Base-by-base conservation (phyloP, 2,888 invertebrate genomes). In the Saturnia japonica region DNA sequence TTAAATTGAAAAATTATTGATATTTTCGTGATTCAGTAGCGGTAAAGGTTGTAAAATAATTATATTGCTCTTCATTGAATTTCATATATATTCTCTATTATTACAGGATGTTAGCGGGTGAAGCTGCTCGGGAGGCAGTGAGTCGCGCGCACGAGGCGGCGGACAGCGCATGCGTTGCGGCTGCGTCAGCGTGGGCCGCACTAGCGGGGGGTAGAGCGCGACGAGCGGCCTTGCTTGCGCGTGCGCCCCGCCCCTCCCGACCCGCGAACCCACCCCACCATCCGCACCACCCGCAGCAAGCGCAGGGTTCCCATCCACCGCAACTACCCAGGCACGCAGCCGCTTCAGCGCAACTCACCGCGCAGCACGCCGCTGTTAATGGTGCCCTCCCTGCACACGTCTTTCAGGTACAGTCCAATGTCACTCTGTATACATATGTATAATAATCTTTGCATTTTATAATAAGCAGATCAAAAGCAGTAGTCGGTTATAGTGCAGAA, bases 61-160 rank as follows among this genome's bases (percentile, higher is more conserved):
- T n/a, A n/a, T n/a, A n/a, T n/a, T n/a, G n/a, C n/a, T n/a, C n/a
- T n/a, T n/a, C n/a, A n/a, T n/a, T n/a, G n/a, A n/a, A n/a, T n/a
- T n/a, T n/a, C n/a, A n/a, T n/a, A n/a, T n/a, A 14, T n/a, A n/a
- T 22, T n/a, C 28, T 34, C 34, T 4, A 34, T 34, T 34, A 2
- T 28, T 69, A 14, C 79, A 97, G 97, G 74, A 95, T 96, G 68
- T 96, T 97, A 85, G 97, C 98, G 0, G 89, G 97, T 83, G 95
- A 96, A 72, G 96, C 97, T 22, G 94, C 99, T n/a, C 96, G 96
- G 77, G 98, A 99, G 91, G 97, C 98, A 14, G 96, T 98, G 70
- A 96, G 96, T 89, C 95, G 97, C 84, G 97, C 98, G 6, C 98
- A 98, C 87, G 97, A 98, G 90, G 96, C 96, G 72, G 97, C 96